Evolutionary conservation across 2,797 vertebrate species (phyloP).

Genomic region (Ataeniobius toweri): DNA sequence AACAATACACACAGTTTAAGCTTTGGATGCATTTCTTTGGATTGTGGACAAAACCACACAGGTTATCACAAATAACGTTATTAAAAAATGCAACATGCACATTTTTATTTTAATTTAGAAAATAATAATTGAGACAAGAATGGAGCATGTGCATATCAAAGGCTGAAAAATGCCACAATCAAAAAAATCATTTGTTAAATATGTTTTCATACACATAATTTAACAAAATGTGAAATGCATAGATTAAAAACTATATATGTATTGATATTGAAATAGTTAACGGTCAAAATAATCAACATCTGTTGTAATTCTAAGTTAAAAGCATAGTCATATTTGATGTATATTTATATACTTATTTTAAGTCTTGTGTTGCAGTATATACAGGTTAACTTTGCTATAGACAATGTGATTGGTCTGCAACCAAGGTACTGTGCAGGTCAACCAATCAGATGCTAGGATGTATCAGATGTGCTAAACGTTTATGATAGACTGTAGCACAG

Average conservation of each 20-base stretch:
- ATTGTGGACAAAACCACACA: neutral
- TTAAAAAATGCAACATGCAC: neutral
- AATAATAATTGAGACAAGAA: neutral
- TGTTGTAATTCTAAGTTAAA: neutral
- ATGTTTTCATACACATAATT: neutral
- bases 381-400: neutral
- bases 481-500: neutral
- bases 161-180: neutral
- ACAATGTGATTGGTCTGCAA: neutral
- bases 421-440: neutral
- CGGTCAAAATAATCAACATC: neutral
- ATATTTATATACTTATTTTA: neutral
- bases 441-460: neutral
- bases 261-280: neutral
- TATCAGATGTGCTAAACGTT: too few species aligned
- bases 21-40: slow-evolving; percentile 34
- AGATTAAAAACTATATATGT: neutral
- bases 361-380: neutral
- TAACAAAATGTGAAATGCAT: neutral
- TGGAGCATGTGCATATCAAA: neutral
- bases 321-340: neutral
- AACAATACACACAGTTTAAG: slow-evolving; percentile 26
- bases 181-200: neutral
- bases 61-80: neutral
- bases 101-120: slow-evolving; percentile 20